phyloP scores from a whole-genome alignment of 2,888 invertebrate genomes.

The Monoplex corrugatus region DNA sequence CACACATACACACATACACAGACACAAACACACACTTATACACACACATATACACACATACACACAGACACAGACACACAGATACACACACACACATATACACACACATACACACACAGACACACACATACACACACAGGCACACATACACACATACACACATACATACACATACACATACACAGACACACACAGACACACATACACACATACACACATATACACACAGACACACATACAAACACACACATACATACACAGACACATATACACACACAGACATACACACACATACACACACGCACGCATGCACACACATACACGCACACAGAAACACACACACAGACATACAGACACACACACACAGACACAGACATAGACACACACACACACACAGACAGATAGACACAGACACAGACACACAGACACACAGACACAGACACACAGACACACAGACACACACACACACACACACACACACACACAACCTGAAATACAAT shows the following conservation, averaged over 20 bases:
- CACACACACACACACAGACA: conserved; percentile 26
- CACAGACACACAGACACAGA: neutral
- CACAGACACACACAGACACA: neutral
- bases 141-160: neutral
- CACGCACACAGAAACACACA: neutral
- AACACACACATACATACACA: neutral
- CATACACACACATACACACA: neutral
- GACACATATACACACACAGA: conserved; percentile 4
- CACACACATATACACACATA: neutral
- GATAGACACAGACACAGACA: conserved; percentile 14
- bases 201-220: neutral
- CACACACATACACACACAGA: neutral
- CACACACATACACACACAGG: neutral
- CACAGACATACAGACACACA: neutral
- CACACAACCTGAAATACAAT: too few species aligned
- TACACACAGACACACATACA: neutral
- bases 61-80: neutral
- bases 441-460: neutral
- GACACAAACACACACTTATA: neutral
- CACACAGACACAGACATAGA: neutral
- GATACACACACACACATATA: neutral
- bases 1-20: neutral
- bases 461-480: too few species aligned
- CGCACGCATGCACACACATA: neutral
- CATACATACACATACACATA: neutral